Evolutionary conservation across 2,888 invertebrate species (phyloP).

Genomic region (Leptothorax acervorum): DNA sequence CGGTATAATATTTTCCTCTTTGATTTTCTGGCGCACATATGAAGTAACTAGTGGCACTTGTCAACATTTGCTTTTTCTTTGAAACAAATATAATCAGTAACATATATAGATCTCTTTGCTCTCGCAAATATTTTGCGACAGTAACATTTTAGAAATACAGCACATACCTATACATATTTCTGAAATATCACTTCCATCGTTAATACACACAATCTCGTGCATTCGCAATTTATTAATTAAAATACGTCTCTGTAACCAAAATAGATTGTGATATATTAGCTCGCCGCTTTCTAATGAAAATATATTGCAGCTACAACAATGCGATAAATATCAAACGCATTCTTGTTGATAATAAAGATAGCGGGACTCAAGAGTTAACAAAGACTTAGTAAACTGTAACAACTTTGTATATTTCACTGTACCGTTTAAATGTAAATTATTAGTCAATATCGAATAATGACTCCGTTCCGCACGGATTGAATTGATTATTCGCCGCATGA

Average conservation of each 20-base stretch:
- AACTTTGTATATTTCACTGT: neutral
- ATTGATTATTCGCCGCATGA: constrained; percentile 28
- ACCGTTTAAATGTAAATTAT: constrained; percentile 26
- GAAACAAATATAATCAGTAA: constrained; percentile 14
- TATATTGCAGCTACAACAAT: constrained; percentile 20
- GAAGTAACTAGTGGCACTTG: neutral
- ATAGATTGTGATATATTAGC: constrained; percentile 21
- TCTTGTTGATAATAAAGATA: constrained; percentile 11
- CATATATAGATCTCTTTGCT: neutral
- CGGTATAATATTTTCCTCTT: neutral
- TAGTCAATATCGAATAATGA: constrained; percentile 6
- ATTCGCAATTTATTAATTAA: constrained; percentile 28
- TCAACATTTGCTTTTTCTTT: constrained; percentile 28
- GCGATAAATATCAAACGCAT: constrained; percentile 14
- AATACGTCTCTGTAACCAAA: constrained; percentile 19
- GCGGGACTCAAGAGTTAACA: neutral
- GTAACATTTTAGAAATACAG: neutral
- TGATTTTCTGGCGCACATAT: neutral
- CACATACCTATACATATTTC: neutral
- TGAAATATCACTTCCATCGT: neutral
- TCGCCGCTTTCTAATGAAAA: constrained; percentile 33
- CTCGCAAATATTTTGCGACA: constrained; percentile 4
- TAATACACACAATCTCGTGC: neutral
- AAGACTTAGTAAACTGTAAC: constrained; percentile 1
- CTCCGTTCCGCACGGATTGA: neutral